phyloP scores from a whole-genome alignment of 1,140 invertebrate species.

The Pygmarrhopalites habei region DNA sequence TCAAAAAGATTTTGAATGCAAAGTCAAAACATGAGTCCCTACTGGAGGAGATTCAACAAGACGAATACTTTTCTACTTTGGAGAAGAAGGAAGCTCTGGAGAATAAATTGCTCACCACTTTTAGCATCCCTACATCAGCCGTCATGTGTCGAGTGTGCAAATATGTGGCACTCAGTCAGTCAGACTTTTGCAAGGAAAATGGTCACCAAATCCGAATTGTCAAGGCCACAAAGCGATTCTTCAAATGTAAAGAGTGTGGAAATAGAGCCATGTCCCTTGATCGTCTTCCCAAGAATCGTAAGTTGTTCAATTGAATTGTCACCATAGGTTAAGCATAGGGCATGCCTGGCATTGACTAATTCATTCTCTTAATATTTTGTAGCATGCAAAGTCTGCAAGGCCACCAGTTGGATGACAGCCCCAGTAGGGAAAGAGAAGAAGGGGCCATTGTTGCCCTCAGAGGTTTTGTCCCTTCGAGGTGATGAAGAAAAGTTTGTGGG shows the following conservation, averaged over 20 bases:
- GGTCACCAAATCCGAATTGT: constrained; percentile 67
- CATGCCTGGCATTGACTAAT: not conserved
- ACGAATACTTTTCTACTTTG: constrained; percentile 78
- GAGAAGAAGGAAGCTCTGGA: constrained; percentile 87
- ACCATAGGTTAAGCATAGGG: not conserved
- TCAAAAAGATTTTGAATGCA: constrained; percentile 69
- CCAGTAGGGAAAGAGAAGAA: constrained; percentile 32
- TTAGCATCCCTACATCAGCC: constrained; percentile 75
- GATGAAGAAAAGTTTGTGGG: constrained; percentile 38
- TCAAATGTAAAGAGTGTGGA: constrained; percentile 77
- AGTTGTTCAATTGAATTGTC: constrained; percentile 12
- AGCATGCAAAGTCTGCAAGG: constrained; percentile 35
- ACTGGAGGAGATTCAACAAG: constrained; percentile 61
- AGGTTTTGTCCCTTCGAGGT: constrained; percentile 26
- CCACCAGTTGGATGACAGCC: constrained; percentile 24
- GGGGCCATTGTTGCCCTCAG: constrained; percentile 25
- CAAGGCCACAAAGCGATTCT: constrained; percentile 78
- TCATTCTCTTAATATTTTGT: constrained; percentile 12
- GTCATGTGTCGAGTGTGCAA: constrained; percentile 76
- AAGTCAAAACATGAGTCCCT: constrained; percentile 69
- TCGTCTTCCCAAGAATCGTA: constrained; percentile 57
- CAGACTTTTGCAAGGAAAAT: constrained; percentile 73
- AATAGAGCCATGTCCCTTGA: constrained; percentile 71
- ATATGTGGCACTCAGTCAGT: constrained; percentile 76
- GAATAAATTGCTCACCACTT: constrained; percentile 81